Evolutionary conservation across 2,113 vertebrate genomes (phyloP).

Genomic region (Petrocephalus zakoni): DNA sequence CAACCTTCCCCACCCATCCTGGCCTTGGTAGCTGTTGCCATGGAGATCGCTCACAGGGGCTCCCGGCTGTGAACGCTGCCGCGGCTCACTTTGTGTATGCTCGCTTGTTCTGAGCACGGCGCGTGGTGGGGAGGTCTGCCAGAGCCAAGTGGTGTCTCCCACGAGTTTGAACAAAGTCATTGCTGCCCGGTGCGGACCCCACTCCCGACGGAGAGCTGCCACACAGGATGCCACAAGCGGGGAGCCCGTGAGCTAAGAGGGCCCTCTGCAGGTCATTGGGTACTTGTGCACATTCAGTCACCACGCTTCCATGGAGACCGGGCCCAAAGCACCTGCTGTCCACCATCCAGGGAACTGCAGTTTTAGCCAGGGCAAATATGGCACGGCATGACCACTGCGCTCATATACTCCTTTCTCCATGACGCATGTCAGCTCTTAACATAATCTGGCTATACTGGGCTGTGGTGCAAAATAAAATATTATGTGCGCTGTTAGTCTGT

Average conservation of each 20-base stretch:
- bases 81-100: conserved; percentile 28
- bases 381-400: neutral
- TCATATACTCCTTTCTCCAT: neutral
- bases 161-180: neutral
- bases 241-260: conserved; percentile 13
- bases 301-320: conserved; percentile 43
- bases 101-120: neutral
- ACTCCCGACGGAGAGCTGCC: neutral
- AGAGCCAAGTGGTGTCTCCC: neutral
- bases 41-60: conserved; percentile 51
- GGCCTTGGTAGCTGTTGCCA: conserved; percentile 45
- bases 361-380: neutral
- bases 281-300: conserved; percentile 38
- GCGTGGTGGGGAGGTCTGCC: neutral
- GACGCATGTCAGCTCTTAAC: neutral
- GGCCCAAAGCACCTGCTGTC: conserved; percentile 26
- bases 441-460: neutral
- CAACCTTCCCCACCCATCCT: neutral
- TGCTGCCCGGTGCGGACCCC: neutral
- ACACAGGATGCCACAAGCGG: no score
- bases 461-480: neutral
- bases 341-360: conserved; percentile 16
- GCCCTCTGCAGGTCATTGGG: conserved; percentile 13
- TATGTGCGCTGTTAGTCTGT: neutral
- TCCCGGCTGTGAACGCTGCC: conserved; percentile 20